These are phyloP conservation scores for Callopanchax toddi DNA, from an alignment of 2,113 vertebrate genomes.

Conservation along the genomic window DNA sequence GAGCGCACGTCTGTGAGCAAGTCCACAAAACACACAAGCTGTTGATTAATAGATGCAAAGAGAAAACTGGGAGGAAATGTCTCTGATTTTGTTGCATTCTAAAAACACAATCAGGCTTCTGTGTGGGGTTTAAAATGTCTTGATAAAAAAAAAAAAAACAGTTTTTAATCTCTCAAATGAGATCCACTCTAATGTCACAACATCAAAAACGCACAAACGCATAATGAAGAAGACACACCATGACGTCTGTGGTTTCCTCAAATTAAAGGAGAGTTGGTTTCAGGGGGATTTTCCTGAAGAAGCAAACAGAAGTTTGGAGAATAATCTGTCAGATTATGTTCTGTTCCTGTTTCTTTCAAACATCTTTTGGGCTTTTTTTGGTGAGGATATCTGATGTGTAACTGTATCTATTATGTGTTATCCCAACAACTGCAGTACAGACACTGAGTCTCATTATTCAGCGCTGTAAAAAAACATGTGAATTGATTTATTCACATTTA, in stretches of 20 bases:
- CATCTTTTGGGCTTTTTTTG: conserved; percentile 11
- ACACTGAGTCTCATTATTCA: neutral
- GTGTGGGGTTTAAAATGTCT: too few species aligned
- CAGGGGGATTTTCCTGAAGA: conserved; percentile 23
- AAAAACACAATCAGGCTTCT: conserved; percentile 37
- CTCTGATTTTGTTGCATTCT: conserved; percentile 46
- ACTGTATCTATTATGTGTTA: conserved; percentile 14
- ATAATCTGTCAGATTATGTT: conserved; percentile 18
- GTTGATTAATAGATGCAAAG: conserved; percentile 67
- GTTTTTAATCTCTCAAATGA: too few species aligned
- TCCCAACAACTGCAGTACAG: neutral
- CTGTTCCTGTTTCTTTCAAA: conserved; percentile 11
- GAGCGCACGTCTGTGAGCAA: conserved; percentile 24
- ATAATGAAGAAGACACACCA: neutral
- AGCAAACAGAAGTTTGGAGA: conserved; percentile 27
- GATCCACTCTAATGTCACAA: too few species aligned
- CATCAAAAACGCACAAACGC: neutral
- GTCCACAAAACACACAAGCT: conserved; percentile 18
- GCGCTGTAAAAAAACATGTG: too few species aligned
- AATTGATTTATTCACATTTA: too few species aligned
- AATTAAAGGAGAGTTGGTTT: conserved; percentile 2
- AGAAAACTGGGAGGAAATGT: conserved; percentile 48
- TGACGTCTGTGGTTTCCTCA: neutral
- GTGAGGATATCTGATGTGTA: neutral
- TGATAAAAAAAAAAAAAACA: neutral